These are phyloP conservation scores for Timema cristinae DNA, from an alignment of 2,888 invertebrate species.

Conservation along the genomic window DNA sequence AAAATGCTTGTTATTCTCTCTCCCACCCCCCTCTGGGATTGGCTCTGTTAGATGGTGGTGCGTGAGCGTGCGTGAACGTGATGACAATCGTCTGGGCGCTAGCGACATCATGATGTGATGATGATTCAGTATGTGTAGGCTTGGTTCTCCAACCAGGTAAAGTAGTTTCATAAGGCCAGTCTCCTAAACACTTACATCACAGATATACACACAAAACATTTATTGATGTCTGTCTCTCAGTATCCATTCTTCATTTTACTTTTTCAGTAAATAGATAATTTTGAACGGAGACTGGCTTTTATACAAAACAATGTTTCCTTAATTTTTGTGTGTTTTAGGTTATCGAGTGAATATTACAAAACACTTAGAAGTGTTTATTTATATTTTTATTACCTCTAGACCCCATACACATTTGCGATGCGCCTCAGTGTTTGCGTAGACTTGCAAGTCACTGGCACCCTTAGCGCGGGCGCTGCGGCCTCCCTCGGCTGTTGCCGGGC, in stretches of 20 bases:
- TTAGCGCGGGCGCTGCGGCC: conserved; percentile 11
- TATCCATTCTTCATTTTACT: neutral
- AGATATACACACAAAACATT: neutral
- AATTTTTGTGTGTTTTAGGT: conserved; percentile 30
- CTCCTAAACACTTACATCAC: conserved; percentile 35
- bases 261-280: neutral
- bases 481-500: conserved; percentile 11
- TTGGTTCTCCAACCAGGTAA: conserved; percentile 41
- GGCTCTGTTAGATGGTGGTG: conserved; percentile 30
- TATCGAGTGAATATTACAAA: conserved; percentile 26
- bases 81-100: conserved; percentile 3
- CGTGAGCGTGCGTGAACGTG: conserved; percentile 7
- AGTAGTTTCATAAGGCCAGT: conserved; percentile 48
- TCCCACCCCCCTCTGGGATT: conserved; percentile 28
- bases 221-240: neutral
- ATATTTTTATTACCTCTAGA: conserved; percentile 21
- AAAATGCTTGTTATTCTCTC: conserved; percentile 27
- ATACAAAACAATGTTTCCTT: conserved; percentile 23
- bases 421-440: neutral
- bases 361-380: conserved; percentile 20
- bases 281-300: conserved; percentile 34
- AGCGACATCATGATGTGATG: conserved; percentile 16
- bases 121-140: conserved; percentile 24
- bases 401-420: conserved; percentile 29
- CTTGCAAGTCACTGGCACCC: neutral